Evolutionary conservation across 2,113 vertebrate species (phyloP), one percentile per base, ranked within the genome.

Genomic region (Eretmochelys imbricata): DNA sequence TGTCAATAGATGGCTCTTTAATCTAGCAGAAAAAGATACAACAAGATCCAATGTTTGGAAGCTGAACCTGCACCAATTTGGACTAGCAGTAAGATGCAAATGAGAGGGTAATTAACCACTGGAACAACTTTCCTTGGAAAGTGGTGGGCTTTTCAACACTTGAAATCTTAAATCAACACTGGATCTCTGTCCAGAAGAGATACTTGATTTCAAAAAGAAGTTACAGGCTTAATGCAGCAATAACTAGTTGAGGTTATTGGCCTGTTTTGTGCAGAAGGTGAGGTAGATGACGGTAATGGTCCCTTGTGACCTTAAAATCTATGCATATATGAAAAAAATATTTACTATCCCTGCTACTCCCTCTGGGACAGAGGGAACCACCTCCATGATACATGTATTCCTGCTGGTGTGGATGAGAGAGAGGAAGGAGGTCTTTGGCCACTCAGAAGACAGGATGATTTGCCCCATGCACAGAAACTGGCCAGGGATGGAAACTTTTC

Each of bases 301-400:
- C 46, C 85, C 69, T 6, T 57, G 82, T 93, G 57, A 38, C 13
- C 80, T 96, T 87, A 92, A 89, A 89, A 96, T 89, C 59, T 2
- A 75, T 84, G 22, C 75, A 84, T 95, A 78, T 96, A 93, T 93
- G 89, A 92, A 88, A 93, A 80, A 59, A 88, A 42, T 16, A 78
- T 93, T 83, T 95, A 84, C 27, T 80, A 38, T 91, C 46, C 14
- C 11, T 27, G 3, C 12, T 53, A 86, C 51, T 82, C 89, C 3
- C 72, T 14, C 0, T 0, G 24, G 53, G 42, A 51, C 57, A 90
- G 85, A 80, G 29, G 25, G 93, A 89, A 6, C 3, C 46, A 85
- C 62, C 24, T 53, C 4, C 10, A 42, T 0, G 0, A 16, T 5
- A 1, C 0, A 0, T 13, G 0, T 19, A 4, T 80, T 91, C 29